These are phyloP conservation scores for Diplodus puntazzo DNA, from an alignment of 2,797 vertebrate species.

Conservation along the genomic window DNA sequence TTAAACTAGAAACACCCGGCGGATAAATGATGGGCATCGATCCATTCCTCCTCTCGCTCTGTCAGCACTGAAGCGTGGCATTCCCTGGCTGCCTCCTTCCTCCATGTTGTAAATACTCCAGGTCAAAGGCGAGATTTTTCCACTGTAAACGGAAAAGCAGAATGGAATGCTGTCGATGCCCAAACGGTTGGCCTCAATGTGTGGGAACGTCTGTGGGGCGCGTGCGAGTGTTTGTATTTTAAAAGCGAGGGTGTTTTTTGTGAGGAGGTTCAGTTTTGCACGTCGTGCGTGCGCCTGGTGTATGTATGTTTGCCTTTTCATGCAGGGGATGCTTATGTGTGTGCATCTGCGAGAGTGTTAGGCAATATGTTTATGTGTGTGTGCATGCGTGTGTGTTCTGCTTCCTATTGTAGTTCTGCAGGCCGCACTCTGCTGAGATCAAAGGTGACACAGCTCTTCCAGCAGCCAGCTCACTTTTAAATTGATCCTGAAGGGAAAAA, in stretches of 20 bases:
- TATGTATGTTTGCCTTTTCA: constrained; percentile 43
- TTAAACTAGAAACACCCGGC: constrained; percentile 45
- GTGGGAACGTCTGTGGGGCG: constrained; percentile 72
- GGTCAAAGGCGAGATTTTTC: constrained; percentile 80
- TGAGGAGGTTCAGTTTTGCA: constrained; percentile 28
- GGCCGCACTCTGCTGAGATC: constrained; percentile 57
- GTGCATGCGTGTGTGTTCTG: constrained; percentile 35
- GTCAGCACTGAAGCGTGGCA: constrained; percentile 58
- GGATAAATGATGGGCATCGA: constrained; percentile 55
- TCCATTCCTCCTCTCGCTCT: constrained; percentile 48
- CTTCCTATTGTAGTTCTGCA: constrained; percentile 61
- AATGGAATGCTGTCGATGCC: constrained; percentile 78
- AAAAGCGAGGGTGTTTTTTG: constrained; percentile 18
- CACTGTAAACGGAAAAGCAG: constrained; percentile 78
- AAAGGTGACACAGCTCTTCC: constrained; percentile 64
- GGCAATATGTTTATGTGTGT: constrained; percentile 17
- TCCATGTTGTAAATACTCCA: constrained; percentile 69
- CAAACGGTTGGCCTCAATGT: constrained; percentile 69
- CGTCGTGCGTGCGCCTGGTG: constrained; percentile 3
- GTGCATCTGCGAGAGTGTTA: constrained; percentile 10
- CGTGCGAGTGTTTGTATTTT: constrained; percentile 27
- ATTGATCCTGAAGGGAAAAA: constrained; percentile 62
- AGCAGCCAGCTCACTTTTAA: constrained; percentile 58
- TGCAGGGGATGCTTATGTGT: constrained; percentile 26
- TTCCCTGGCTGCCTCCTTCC: constrained; percentile 70